Evolutionary conservation across 1,140 invertebrate species (phyloP).

Genomic region (Stratiolaelaps scimitus): DNA sequence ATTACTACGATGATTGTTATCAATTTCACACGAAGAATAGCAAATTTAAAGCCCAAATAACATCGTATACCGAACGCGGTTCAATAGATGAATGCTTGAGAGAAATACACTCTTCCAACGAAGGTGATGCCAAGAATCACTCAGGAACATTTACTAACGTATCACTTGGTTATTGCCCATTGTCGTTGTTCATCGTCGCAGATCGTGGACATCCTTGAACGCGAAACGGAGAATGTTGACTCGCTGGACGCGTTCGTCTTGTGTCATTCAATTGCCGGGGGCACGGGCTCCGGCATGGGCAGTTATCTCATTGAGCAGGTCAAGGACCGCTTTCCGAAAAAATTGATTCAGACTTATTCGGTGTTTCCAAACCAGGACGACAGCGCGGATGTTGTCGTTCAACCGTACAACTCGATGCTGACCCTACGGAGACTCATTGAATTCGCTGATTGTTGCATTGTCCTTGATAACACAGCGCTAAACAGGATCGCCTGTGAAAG

Average conservation of each 20-base stretch:
- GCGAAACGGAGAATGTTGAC: constrained; percentile 96
- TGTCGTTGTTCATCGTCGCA: constrained; percentile 44
- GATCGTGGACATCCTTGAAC: constrained; percentile 96
- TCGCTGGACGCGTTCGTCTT: constrained; percentile 97
- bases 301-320: constrained; percentile 49
- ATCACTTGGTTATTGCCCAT: not conserved
- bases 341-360: constrained; percentile 94
- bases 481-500: constrained; percentile 80
- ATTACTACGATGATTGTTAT: no score
- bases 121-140: no score
- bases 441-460: constrained; percentile 95
- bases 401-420: constrained; percentile 94
- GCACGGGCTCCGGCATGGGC: constrained; percentile 81
- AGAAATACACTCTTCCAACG: no score
- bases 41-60: no score
- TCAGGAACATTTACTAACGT: no score
- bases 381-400: constrained; percentile 90
- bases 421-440: constrained; percentile 87
- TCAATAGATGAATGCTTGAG: no score
- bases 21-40: no score
- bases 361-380: constrained; percentile 98
- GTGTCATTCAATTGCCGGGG: constrained; percentile 96
- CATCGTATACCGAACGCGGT: no score
- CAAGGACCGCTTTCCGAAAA: constrained; percentile 78
- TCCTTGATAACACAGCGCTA: constrained; percentile 54